Base-by-base conservation (phyloP, 1,140 invertebrate species). In the Aethina tumida region DNA sequence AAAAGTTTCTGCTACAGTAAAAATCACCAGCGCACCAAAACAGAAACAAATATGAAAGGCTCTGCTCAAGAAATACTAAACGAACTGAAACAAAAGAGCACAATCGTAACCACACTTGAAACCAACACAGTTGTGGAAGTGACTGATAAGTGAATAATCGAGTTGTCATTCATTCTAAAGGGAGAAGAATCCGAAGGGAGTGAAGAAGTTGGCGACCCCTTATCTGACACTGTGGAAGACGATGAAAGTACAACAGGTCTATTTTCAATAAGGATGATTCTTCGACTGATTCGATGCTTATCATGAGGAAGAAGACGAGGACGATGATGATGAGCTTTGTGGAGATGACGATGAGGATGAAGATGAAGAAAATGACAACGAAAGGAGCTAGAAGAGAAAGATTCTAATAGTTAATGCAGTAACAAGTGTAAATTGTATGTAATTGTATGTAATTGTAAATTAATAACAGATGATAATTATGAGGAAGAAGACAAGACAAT, bases 171-270 rank as follows among this genome's bases (percentile, higher is more conserved):
- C 9, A 12, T 28, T 9, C n/a, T 28, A 13, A 12, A 10, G 27
- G 27, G 10, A 10, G 27, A 28, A 10, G 27, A 12, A 10, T 9
- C n/a, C 14, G 27, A 12, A 10, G 27, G 14, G n/a, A 13, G 10
- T 28, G 27, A 28, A 10, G 27, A 12, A 10, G 27, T 10, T 28
- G 27, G 10, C 14, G n/a, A n/a, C n/a, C n/a, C n/a, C n/a, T n/a
- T n/a, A n/a, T n/a, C n/a, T n/a, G n/a, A n/a, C n/a, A n/a, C n/a
- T n/a, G n/a, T n/a, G n/a, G n/a, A n/a, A n/a, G n/a, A n/a, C n/a
- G n/a, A n/a, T n/a, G n/a, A n/a, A n/a, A n/a, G n/a, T n/a, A 41
- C 37, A 49, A 56, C 34, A 54, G 44, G 6, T 41, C 49, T 17
- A 45, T 42, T 15, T 22, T 42, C 9, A n/a, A n/a, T n/a, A n/a